Evolutionary conservation across 2,113 vertebrate genomes (phyloP).

Genomic region (Python bivittatus): DNA sequence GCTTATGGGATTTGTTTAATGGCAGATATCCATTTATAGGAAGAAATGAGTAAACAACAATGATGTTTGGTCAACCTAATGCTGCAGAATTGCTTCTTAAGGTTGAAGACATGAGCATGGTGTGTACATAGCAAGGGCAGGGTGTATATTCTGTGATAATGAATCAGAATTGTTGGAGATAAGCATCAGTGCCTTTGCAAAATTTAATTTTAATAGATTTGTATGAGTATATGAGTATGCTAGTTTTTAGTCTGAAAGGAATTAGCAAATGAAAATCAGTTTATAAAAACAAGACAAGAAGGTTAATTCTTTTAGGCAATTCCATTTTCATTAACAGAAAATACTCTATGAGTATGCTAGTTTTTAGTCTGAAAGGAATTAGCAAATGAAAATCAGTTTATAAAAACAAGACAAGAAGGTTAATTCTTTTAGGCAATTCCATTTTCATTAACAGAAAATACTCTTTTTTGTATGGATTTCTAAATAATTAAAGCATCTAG

Average conservation of each 20-base stretch:
- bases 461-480: slow-evolving; percentile 5
- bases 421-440: slow-evolving; percentile 16
- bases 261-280: slow-evolving; percentile 7
- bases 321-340: slow-evolving; percentile 19
- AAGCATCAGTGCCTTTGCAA: neutral
- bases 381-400: slow-evolving; percentile 13
- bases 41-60: neutral
- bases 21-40: neutral
- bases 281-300: slow-evolving; percentile 15
- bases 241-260: neutral
- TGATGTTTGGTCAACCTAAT: neutral
- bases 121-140: neutral
- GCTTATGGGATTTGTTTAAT: neutral
- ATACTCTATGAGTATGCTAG: neutral
- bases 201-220: neutral
- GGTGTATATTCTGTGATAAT: neutral
- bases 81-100: slow-evolving; percentile 3
- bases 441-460: slow-evolving; percentile 9
- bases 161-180: neutral
- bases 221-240: neutral
- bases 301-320: slow-evolving; percentile 10
- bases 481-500: slow-evolving; percentile 18
- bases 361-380: slow-evolving; percentile 1
- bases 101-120: neutral
- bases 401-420: slow-evolving; percentile 5